Evolutionary conservation across 1,140 invertebrate species (phyloP).

Genomic region (Drosophila sp.): DNA sequence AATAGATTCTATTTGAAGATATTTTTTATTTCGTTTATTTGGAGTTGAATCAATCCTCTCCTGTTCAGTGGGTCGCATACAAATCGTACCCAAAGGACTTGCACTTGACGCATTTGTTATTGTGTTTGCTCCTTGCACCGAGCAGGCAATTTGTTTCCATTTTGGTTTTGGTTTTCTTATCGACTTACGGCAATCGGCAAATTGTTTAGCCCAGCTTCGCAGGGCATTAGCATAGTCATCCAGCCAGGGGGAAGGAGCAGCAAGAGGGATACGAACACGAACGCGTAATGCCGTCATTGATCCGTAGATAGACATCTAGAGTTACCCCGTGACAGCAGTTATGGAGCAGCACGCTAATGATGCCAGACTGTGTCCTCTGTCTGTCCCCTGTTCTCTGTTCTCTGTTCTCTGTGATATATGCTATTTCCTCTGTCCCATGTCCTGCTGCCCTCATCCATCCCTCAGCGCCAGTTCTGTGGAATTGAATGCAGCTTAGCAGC

Average conservation of each 20-base stretch:
- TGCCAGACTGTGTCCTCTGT: conserved; percentile 31
- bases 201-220: conserved; percentile 65
- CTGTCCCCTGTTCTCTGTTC: background rate
- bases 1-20: too few species aligned
- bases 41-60: conserved; percentile 12
- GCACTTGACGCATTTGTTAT: conserved; percentile 66
- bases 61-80: conserved; percentile 51
- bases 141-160: conserved; percentile 78
- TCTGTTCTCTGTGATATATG: background rate
- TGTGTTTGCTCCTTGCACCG: conserved; percentile 66
- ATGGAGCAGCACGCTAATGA: conserved; percentile 60
- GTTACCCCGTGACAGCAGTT: conserved; percentile 51
- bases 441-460: conserved; percentile 41
- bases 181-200: conserved; percentile 69
- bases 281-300: conserved; percentile 71
- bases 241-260: background rate
- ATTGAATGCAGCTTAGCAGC: conserved; percentile 78
- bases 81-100: conserved; percentile 70
- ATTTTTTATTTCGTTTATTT: conserved; percentile 1
- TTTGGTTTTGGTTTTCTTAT: conserved; percentile 83
- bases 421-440: background rate
- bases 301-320: conserved; percentile 70
- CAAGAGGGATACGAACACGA: background rate
- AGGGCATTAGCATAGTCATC: conserved; percentile 65
- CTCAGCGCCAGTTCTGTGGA: conserved; percentile 48